These are phyloP conservation scores for Pipistrellus kuhlii DNA, from an alignment of 2,797 vertebrate species.

Conservation along the genomic window DNA sequence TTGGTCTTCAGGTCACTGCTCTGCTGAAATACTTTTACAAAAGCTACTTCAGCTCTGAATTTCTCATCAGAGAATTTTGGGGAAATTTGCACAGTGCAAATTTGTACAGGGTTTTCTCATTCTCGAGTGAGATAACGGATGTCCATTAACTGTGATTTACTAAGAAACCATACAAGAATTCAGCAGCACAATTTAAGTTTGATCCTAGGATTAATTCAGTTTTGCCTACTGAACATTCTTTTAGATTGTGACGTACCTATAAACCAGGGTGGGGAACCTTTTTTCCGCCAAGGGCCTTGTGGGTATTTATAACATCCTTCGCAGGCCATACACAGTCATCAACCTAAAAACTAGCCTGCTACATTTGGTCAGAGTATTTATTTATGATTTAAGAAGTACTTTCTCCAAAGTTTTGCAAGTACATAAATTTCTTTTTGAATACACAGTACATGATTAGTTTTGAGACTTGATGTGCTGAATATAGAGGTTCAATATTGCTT, in stretches of 20 bases:
- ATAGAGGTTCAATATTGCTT: not conserved
- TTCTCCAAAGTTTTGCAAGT: not conserved
- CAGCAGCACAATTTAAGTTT: not conserved
- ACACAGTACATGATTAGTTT: not conserved
- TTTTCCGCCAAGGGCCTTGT: no score
- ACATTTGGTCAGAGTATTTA: not conserved
- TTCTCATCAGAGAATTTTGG: not conserved
- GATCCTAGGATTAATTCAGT: not conserved
- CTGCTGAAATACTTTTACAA: not conserved
- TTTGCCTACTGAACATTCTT: not conserved
- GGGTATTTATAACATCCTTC: no score
- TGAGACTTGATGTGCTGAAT: not conserved
- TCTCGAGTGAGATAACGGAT: not conserved
- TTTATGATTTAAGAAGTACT: conserved; percentile 39
- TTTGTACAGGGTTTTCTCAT: not conserved
- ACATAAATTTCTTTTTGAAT: conserved; percentile 2
- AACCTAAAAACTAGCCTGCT: no score
- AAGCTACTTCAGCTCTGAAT: not conserved
- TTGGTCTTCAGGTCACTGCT: not conserved
- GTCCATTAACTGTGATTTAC: not conserved
- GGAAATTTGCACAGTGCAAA: not conserved
- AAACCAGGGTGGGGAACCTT: no score
- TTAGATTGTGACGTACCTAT: not conserved
- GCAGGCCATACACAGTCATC: no score
- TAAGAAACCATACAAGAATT: not conserved